Conservation (phyloP, 2,113 vertebrate genomes). For the Melierax canorus region DNA sequence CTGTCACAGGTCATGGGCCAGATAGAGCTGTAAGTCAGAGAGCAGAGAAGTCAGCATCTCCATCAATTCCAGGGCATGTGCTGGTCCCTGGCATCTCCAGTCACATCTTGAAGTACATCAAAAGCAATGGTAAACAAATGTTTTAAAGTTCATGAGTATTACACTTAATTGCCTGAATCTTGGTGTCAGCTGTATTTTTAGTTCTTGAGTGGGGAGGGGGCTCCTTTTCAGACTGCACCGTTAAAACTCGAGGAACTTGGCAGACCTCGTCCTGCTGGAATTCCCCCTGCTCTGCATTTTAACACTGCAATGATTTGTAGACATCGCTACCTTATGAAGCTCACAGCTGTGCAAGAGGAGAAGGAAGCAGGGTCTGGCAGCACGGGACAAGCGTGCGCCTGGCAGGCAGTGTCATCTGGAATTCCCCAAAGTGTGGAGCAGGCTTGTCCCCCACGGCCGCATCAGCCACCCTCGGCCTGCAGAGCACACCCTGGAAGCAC, state of each 20-base stretch:
- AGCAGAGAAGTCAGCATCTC: neutral
- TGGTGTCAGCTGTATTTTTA: conserved; percentile 53
- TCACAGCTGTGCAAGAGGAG: conserved; percentile 73
- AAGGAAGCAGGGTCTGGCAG: conserved; percentile 58
- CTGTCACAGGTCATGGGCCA: neutral
- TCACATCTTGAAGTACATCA: neutral
- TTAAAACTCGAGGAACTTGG: conserved; percentile 74
- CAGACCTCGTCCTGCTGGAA: conserved; percentile 60
- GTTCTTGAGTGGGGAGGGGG: conserved; percentile 9
- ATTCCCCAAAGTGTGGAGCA: conserved; percentile 66
- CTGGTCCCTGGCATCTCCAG: neutral
- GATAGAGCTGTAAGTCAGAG: neutral
- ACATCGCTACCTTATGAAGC: conserved; percentile 58
- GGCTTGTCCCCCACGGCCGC: neutral
- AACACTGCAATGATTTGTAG: conserved; percentile 66
- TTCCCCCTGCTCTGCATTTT: conserved; percentile 73
- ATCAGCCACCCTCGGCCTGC: neutral
- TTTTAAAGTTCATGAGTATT: neutral
- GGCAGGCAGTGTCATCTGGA: conserved; percentile 66
- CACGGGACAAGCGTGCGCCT: conserved; percentile 42
- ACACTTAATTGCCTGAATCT: neutral
- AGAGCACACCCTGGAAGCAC: neutral
- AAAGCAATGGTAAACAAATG: neutral
- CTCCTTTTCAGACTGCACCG: neutral
- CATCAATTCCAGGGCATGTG: neutral